phyloP scores from a whole-genome alignment of 2,113 vertebrate species.

The Procapra przewalskii region DNA sequence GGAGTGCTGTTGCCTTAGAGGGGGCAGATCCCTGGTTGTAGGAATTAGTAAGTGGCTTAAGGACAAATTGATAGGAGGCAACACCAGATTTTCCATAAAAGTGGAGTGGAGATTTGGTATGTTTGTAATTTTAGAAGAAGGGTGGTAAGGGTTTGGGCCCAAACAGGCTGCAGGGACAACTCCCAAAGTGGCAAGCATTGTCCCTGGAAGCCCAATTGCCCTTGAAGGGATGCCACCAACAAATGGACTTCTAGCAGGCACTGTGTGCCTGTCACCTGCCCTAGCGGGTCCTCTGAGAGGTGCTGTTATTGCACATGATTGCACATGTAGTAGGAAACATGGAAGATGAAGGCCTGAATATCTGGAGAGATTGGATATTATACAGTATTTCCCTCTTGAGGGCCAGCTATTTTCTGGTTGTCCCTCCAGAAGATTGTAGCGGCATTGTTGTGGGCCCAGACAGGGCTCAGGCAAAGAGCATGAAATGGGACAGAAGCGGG shows the following conservation, averaged over 20 bases:
- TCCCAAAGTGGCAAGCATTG: neutral
- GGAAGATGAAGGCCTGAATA: neutral
- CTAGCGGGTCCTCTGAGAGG: neutral
- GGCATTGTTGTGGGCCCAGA: neutral
- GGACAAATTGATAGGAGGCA: neutral
- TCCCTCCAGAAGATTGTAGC: neutral
- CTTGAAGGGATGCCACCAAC: neutral
- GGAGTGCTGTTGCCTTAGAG: neutral
- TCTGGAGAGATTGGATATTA: neutral
- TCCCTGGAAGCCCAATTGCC: neutral
- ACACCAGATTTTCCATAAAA: neutral
- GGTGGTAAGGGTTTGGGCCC: neutral
- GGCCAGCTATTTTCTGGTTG: neutral
- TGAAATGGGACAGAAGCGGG: neutral
- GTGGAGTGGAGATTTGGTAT: neutral
- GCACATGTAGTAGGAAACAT: neutral
- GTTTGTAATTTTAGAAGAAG: neutral
- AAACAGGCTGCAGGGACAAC: neutral
- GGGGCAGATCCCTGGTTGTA: neutral
- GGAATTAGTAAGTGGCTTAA: neutral
- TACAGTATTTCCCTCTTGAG: neutral
- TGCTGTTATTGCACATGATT: neutral
- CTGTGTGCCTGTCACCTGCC: fast-evolving
- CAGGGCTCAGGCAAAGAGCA: neutral
- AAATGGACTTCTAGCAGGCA: neutral